These are phyloP conservation scores for Nesidiocoris tenuis DNA, from an alignment of 2,888 invertebrate species.

Conservation along the genomic window DNA sequence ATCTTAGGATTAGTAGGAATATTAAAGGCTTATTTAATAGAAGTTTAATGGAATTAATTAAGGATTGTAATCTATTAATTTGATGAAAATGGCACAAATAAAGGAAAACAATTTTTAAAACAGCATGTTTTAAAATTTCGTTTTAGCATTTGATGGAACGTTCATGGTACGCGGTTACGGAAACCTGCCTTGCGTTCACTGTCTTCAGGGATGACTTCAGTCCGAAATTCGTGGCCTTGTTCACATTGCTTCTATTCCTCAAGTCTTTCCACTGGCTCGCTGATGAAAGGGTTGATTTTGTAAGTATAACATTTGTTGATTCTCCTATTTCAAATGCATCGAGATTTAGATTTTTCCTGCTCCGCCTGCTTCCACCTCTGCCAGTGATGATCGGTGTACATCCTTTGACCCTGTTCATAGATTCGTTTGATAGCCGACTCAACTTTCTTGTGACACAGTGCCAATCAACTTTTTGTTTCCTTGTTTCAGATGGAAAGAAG, in stretches of 20 bases:
- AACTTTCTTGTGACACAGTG: no score
- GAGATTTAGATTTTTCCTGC: conserved; percentile 95
- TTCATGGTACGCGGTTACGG: conserved; percentile 99
- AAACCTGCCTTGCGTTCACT: conserved; percentile 98
- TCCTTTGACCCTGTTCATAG: no score
- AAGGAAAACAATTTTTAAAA: no score
- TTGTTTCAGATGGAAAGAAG: conserved; percentile 92
- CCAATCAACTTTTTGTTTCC: neutral
- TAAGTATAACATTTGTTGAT: conserved; percentile 60
- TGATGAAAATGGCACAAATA: no score
- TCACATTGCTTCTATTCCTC: conserved; percentile 91
- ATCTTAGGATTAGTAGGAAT: no score
- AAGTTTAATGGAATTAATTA: no score
- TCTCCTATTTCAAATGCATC: conserved; percentile 80
- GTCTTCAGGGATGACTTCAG: conserved; percentile 99
- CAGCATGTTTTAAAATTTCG: conserved; percentile 48
- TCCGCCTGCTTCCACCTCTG: no score
- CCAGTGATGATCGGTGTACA: no score
- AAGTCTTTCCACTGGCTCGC: conserved; percentile 99
- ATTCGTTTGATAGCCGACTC: no score
- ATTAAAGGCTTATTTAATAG: no score
- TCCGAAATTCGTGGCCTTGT: conserved; percentile 95
- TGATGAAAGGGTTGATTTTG: conserved; percentile 98
- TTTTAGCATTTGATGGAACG: conserved; percentile 93
- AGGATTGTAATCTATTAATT: no score